phyloP scores from a whole-genome alignment of 1,140 invertebrate species.

The Zaprionus camerounensis region DNA sequence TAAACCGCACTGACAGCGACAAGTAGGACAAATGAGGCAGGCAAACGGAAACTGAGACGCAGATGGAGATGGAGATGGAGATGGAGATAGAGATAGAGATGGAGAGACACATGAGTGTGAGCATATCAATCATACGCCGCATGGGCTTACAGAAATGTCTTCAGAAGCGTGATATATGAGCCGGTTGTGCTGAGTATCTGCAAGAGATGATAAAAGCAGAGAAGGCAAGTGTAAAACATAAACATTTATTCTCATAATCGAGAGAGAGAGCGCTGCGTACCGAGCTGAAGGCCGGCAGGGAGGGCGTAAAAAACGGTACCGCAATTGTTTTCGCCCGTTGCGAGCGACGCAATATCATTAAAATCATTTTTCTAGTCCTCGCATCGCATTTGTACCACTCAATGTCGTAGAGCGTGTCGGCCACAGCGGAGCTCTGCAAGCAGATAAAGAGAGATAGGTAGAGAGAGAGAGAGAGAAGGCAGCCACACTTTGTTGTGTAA shows the following conservation, averaged over 20 bases:
- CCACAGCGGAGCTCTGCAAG: constrained; percentile 66
- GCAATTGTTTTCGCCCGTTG: constrained; percentile 78
- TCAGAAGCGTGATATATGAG: constrained; percentile 79
- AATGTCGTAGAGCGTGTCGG: constrained; percentile 73
- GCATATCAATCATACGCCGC: constrained; percentile 72
- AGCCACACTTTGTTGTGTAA: constrained; percentile 65
- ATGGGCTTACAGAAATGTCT: constrained; percentile 76
- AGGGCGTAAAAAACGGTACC: constrained; percentile 82
- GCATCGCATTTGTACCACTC: constrained; percentile 83
- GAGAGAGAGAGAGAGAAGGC: background rate
- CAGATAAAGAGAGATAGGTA: constrained; percentile 6
- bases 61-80: background rate
- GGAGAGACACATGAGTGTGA: background rate
- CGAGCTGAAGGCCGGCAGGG: constrained; percentile 72
- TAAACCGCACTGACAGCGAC: constrained; percentile 8
- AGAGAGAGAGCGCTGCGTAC: constrained; percentile 41
- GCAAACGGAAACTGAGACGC: background rate
- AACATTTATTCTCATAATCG: constrained; percentile 62
- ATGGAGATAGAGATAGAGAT: background rate
- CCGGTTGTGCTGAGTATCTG: constrained; percentile 82
- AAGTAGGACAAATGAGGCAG: background rate
- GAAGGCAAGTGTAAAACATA: constrained; percentile 30
- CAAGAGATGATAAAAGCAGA: background rate
- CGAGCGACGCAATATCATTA: constrained; percentile 80
- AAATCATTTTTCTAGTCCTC: constrained; percentile 80